Evolutionary conservation across 2,113 vertebrate genomes (phyloP).

Genomic region (Fregetta grallaria): DNA sequence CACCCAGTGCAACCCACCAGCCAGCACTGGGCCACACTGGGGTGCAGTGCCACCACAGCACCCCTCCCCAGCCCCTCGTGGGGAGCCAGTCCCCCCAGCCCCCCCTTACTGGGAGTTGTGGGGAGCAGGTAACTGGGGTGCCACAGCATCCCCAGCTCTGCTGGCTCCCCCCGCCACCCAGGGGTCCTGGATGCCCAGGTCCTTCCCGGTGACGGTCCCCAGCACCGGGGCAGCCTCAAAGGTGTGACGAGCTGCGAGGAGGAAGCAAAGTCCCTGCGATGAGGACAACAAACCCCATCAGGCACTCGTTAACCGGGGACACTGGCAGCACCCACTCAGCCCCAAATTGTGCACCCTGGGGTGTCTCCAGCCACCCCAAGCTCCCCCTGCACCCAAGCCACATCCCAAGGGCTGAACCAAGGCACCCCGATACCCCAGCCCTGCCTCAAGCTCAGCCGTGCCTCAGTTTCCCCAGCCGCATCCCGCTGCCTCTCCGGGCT

Average conservation of each 20-base stretch:
- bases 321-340: rapidly evolving
- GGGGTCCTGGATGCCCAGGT: too few relatives aligned
- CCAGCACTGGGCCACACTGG: background rate
- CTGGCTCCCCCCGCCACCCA: background rate
- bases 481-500: background rate
- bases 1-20: background rate
- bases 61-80: background rate
- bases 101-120: background rate
- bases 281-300: rapidly evolving
- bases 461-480: background rate
- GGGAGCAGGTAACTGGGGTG: too few relatives aligned
- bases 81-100: background rate
- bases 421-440: too few relatives aligned
- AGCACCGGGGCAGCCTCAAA: background rate
- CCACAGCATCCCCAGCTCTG: background rate
- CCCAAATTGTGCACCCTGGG: background rate
- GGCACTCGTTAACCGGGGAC: background rate
- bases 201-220: background rate
- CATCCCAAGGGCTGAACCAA: background rate
- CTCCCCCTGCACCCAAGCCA: background rate
- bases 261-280: background rate
- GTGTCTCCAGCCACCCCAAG: background rate
- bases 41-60: background rate
- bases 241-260: background rate
- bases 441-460: background rate